Percentiles rank a stretch among this genome's conserved stretches.
Conservation (phyloP, 2,113 vertebrate species). For the Entomyzon cyanotis region DNA sequence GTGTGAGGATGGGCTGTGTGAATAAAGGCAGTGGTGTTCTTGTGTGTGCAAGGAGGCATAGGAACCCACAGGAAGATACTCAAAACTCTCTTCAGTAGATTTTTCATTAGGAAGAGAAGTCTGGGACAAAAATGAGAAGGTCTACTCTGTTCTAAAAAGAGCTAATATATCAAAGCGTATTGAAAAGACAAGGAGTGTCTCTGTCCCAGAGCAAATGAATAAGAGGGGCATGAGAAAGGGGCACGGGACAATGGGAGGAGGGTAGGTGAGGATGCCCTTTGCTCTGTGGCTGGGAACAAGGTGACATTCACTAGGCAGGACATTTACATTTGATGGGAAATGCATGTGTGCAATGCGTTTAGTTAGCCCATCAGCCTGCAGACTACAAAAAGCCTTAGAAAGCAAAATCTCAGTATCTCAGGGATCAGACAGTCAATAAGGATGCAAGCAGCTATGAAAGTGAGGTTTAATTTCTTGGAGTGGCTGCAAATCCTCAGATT, state of each 20-base stretch:
- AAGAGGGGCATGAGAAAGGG: conserved; percentile 28
- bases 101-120: background rate
- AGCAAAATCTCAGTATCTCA: background rate
- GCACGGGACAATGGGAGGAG: background rate
- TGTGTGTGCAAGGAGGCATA: background rate
- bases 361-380: background rate
- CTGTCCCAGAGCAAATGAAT: background rate
- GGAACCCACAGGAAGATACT: background rate
- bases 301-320: background rate
- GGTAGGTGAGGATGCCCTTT: background rate
- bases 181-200: conserved; percentile 14
- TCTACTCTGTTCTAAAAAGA: background rate
- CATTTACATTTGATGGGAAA: conserved; percentile 1
- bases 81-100: background rate
- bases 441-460: background rate
- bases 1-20: background rate
- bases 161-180: background rate
- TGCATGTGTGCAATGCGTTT: background rate
- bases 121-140: background rate
- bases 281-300: background rate
- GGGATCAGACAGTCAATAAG: background rate
- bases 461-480: background rate
- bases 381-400: background rate
- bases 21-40: background rate
- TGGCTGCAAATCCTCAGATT: background rate